Conservation (phyloP, 2,888 invertebrate species). For the Nipponacmea schrenckii region DNA sequence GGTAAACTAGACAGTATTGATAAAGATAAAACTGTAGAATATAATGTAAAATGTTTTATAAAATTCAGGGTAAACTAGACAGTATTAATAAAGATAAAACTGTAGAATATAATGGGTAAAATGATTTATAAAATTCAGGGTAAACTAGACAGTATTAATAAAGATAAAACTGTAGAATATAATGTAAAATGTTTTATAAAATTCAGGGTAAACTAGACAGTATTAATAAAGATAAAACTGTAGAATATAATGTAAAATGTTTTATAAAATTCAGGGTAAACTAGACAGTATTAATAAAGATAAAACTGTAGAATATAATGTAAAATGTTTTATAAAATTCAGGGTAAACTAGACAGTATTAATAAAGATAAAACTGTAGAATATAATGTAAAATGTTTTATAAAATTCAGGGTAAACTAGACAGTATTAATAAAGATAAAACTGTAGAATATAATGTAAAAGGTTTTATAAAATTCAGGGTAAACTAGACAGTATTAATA, state of each 20-base stretch:
- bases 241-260: constrained; percentile 80
- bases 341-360: constrained; percentile 83
- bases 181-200: too few relatives aligned
- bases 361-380: constrained; percentile 86
- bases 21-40: constrained; percentile 85
- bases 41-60: not conserved
- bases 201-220: constrained; percentile 80
- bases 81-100: constrained; percentile 85
- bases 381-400: constrained; percentile 76
- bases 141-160: constrained; percentile 82
- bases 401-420: constrained; percentile 76
- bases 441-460: constrained; percentile 76
- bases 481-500: constrained; percentile 82
- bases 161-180: constrained; percentile 84
- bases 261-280: constrained; percentile 71
- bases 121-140: constrained; percentile 71
- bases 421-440: constrained; percentile 84
- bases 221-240: constrained; percentile 85
- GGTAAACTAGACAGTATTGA: constrained; percentile 84
- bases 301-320: constrained; percentile 87
- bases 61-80: constrained; percentile 78
- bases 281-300: constrained; percentile 85
- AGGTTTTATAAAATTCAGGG: constrained; percentile 70
- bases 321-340: constrained; percentile 64
- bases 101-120: constrained; percentile 77